These are phyloP conservation scores for Piscicola geometra DNA, from an alignment of 2,888 invertebrate species.

Conservation along the genomic window DNA sequence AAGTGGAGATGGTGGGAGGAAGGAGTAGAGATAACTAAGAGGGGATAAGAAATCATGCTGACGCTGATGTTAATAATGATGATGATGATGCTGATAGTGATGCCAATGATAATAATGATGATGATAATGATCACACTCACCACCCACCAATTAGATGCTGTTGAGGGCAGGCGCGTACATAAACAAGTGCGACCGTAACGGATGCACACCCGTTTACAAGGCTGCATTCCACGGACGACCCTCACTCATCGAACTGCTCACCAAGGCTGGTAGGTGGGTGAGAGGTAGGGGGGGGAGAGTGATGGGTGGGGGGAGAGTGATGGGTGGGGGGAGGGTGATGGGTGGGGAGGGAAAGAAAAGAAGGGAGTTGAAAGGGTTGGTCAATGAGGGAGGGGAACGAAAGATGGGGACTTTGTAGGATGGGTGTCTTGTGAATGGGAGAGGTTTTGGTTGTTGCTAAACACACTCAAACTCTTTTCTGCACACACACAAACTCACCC, in stretches of 20 bases:
- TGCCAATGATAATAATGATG: no score
- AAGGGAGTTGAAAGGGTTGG: no score
- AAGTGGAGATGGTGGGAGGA: no score
- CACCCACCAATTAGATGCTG: no score
- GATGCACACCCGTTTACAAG: conserved; percentile 55
- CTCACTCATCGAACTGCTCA: conserved; percentile 42
- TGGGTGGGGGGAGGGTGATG: not conserved
- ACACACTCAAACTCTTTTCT: not conserved
- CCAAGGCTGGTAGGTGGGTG: conserved; percentile 40
- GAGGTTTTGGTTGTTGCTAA: not conserved
- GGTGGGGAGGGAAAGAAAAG: no score
- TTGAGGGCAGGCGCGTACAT: conserved; percentile 54
- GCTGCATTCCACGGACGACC: conserved; percentile 49
- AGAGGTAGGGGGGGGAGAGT: not conserved
- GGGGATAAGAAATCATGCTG: no score
- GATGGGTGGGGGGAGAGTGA: not conserved
- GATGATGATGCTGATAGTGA: no score
- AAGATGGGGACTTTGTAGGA: not conserved
- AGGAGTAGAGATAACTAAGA: no score
- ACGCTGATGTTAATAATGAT: no score
- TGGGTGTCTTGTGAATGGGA: not conserved
- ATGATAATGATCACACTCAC: no score
- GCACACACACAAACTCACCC: not conserved
- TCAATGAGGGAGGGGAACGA: not conserved
- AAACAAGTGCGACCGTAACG: conserved; percentile 54